Percentiles rank a stretch among this genome's conserved stretches.
Evolutionary conservation across 2,113 vertebrate species (phyloP).

Genomic region (Siniperca chuatsi): DNA sequence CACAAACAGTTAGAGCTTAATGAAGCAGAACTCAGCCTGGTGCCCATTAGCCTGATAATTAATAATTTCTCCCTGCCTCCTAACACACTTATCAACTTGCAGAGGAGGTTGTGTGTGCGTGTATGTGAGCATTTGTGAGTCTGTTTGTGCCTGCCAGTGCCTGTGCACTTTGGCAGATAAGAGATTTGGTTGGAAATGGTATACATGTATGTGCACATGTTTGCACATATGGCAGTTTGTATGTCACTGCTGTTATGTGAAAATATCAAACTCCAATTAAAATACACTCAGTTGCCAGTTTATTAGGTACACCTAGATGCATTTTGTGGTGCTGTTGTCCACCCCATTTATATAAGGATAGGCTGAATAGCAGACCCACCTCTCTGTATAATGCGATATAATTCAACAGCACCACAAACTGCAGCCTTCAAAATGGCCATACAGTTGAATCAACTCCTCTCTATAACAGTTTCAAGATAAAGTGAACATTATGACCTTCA

Average conservation of each 20-base stretch:
- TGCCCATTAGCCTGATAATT: constrained; percentile 99
- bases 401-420: neutral
- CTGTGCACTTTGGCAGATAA: constrained; percentile 61
- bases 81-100: constrained; percentile 94
- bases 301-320: neutral
- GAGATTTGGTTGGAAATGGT: constrained; percentile 41
- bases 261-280: constrained; percentile 6
- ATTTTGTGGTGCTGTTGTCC: neutral
- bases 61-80: constrained; percentile 97
- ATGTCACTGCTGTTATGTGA: neutral
- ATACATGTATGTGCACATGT: constrained; percentile 10
- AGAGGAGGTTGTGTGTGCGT: constrained; percentile 66
- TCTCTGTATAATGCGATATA: neutral
- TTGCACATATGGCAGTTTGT: constrained; percentile 12
- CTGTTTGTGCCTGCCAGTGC: constrained; percentile 56
- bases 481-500: neutral
- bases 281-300: neutral
- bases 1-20: constrained; percentile 90
- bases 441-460: neutral
- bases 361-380: neutral
- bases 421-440: neutral
- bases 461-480: neutral
- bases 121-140: constrained; percentile 36
- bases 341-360: neutral
- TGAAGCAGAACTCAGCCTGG: constrained; percentile 94